phyloP scores from a whole-genome alignment of 1,140 invertebrate species.

The Drosophila saltans region DNA sequence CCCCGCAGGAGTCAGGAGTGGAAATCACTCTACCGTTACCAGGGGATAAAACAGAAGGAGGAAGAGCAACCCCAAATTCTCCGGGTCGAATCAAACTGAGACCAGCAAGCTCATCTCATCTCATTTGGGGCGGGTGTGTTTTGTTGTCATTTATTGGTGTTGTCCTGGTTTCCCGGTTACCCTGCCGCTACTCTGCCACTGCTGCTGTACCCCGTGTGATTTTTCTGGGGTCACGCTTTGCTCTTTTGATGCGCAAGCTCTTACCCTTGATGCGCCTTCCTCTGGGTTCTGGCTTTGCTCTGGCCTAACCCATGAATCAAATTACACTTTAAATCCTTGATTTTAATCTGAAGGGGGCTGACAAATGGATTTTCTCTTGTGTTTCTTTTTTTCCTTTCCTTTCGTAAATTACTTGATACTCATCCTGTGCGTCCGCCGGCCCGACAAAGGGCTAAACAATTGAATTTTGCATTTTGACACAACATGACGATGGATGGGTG shows the following conservation, averaged over 20 bases:
- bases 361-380: conserved; percentile 78
- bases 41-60: conserved; percentile 11
- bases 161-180: conserved; percentile 44
- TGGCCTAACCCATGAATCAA: conserved; percentile 69
- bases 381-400: conserved; percentile 70
- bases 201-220: conserved; percentile 54
- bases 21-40: conserved; percentile 77
- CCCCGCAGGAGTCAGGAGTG: conserved; percentile 52
- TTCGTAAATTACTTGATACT: conserved; percentile 51
- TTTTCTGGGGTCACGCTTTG: conserved; percentile 81
- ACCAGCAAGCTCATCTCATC: conserved; percentile 7
- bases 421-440: background rate
- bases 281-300: conserved; percentile 15
- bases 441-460: conserved; percentile 70
- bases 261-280: conserved; percentile 1
- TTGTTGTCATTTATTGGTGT: conserved; percentile 81
- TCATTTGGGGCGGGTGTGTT: conserved; percentile 64
- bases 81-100: background rate
- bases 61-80: conserved; percentile 36
- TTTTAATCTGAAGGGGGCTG: conserved; percentile 83
- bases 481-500: conserved; percentile 25
- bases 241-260: conserved; percentile 65
- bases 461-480: conserved; percentile 81
- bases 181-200: background rate
- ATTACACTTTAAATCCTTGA: conserved; percentile 83